Conservation (phyloP, 1,140 invertebrate genomes). For the Helicoverpa armigera region DNA sequence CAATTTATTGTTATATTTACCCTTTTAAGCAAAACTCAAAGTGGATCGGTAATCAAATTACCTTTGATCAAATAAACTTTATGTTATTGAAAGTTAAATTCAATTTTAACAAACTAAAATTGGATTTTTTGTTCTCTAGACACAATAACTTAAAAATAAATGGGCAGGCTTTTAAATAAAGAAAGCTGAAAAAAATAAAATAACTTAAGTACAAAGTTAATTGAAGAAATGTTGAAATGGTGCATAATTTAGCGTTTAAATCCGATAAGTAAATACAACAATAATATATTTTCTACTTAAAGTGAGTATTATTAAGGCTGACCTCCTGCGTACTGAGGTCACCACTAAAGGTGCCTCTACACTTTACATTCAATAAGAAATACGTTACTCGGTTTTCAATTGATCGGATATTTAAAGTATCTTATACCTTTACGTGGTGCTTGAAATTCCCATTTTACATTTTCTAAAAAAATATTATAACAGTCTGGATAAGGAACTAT, state of each 20-base stretch:
- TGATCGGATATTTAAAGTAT: not conserved
- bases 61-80: not conserved
- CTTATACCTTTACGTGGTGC: no score
- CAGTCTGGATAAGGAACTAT: no score
- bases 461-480: no score
- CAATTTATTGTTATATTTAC: not conserved
- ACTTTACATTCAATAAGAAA: not conserved
- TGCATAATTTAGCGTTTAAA: conserved; percentile 31
- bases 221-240: conserved; percentile 3
- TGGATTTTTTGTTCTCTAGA: no score
- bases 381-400: not conserved
- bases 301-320: conserved; percentile 16
- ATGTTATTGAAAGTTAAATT: no score
- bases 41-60: not conserved
- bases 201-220: not conserved
- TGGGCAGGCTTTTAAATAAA: conserved; percentile 2
- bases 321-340: conserved; percentile 30
- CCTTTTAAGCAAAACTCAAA: not conserved
- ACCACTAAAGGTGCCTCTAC: not conserved
- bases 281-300: conserved; percentile 35
- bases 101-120: no score
- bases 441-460: no score
- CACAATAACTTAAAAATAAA: not conserved
- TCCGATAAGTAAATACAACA: conserved; percentile 30
- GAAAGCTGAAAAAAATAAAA: not conserved